A percentile compares a stretch with the other conserved stretches of the same genome.
These are phyloP conservation scores for Harpalus rufipes DNA, from an alignment of 2,888 invertebrate species.

Conservation along the genomic window DNA sequence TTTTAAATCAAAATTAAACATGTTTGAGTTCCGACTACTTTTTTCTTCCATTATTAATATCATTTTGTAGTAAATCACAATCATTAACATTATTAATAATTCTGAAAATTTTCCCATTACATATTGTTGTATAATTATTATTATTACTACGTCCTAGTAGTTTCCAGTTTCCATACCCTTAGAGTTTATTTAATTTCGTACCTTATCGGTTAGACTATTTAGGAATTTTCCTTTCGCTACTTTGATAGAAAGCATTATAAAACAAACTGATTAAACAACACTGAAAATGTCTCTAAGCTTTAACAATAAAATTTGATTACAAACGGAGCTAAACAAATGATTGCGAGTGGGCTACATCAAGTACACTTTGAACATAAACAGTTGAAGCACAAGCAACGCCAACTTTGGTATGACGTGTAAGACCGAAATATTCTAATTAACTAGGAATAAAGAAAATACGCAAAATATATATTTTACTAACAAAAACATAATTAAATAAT, in stretches of 20 bases:
- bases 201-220: background rate
- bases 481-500: too few relatives aligned
- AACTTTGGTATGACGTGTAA: background rate
- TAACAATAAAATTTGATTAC: background rate
- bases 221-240: background rate
- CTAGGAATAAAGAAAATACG: background rate
- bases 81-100: too few relatives aligned
- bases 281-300: background rate
- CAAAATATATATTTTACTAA: background rate
- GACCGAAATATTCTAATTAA: background rate
- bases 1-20: too few relatives aligned
- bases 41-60: too few relatives aligned
- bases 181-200: background rate
- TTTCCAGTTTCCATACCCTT: background rate
- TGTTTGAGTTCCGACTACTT: too few relatives aligned
- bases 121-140: too few relatives aligned
- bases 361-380: background rate
- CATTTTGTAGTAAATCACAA: too few relatives aligned
- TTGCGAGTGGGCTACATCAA: background rate
- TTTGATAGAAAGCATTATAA: background rate
- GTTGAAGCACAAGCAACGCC: background rate
- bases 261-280: constrained; percentile 3
- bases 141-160: too few relatives aligned
- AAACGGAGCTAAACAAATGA: constrained; percentile 5
- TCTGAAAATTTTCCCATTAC: too few relatives aligned